Conservation (phyloP, 2,797 vertebrate genomes). For the Tragopan temminckii region DNA sequence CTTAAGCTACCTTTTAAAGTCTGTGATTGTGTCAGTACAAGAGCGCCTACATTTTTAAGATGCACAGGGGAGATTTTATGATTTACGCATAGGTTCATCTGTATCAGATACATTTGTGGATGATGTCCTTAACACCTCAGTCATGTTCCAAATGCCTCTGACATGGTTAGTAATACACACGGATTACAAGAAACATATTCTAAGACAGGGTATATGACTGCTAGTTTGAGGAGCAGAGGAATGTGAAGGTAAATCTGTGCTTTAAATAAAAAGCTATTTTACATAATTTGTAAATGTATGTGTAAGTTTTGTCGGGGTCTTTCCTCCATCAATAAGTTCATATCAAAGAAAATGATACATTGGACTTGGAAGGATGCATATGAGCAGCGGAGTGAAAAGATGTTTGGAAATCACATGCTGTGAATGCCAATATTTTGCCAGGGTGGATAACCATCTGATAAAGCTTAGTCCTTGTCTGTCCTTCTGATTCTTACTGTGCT, state of each 20-base stretch:
- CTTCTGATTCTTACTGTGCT: not conserved
- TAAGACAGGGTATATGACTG: not conserved
- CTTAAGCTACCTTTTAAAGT: not conserved
- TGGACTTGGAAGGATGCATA: not conserved
- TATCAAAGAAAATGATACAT: not conserved
- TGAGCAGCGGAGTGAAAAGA: not conserved
- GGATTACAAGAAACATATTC: not conserved
- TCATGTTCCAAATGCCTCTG: not conserved
- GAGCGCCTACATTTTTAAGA: not conserved
- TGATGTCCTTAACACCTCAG: not conserved
- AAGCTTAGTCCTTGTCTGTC: not conserved
- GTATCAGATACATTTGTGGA: not conserved
- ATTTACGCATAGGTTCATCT: not conserved
- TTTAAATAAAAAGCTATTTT: not conserved
- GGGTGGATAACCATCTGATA: not conserved
- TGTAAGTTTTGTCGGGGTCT: not conserved
- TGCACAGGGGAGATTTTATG: not conserved
- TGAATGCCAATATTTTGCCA: not conserved
- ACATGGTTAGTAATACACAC: not conserved
- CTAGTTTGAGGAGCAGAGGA: rapidly evolving
- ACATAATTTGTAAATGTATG: not conserved
- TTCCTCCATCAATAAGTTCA: rapidly evolving
- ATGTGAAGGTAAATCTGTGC: not conserved
- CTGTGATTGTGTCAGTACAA: not conserved
- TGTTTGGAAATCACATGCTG: not conserved